Evolutionary conservation across 1,140 invertebrate species (phyloP), one percentile per base, ranked within the genome.

Genomic region (Aphelenchoides avenae): DNA sequence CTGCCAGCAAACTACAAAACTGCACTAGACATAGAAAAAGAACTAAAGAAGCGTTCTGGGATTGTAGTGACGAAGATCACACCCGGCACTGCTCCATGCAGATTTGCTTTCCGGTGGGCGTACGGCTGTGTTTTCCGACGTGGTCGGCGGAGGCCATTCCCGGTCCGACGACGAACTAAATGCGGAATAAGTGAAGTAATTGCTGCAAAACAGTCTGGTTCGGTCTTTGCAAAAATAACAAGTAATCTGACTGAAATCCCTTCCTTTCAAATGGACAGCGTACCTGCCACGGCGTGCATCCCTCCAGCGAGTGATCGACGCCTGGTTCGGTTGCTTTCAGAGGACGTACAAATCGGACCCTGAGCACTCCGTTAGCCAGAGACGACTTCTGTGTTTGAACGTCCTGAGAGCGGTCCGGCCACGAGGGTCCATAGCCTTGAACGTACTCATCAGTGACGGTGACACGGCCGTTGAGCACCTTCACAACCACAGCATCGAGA

Each of bases 241-340:
- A 44, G 20, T 15, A 44, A 11, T 15, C 11, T 9, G 11, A n/a
- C 11, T 11, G 11, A 44, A 11, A 44, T 15, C n/a, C 11, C 11
- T 18, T 11, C n/a, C 11, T n/a, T n/a, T n/a, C n/a, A n/a, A n/a
- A n/a, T n/a, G n/a, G 39, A 44, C 11, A 11, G 20, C 11, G 43
- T 30, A 65, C 61, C 57, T 61, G 61, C 58, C 58, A 61, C 5
- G 41, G 37, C n/a, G 13, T 66, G 47, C 58, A 61, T 34, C 58
- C 58, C 7, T 18, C 26, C 4, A 61, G 30, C 9, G 49, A 5
- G 7, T 46, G 22, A 33, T 61, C 58, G 22, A 37, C 18, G n/a
- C 26, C 24, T 3, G n/a, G 31, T 11, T 61, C 46, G 43, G 18
- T 20, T 29, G 58, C 31, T 30, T 57, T 31, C 5, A 57, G 31